phyloP scores from a whole-genome alignment of 2,797 vertebrate genomes.

The Macropus fuliginosus region DNA sequence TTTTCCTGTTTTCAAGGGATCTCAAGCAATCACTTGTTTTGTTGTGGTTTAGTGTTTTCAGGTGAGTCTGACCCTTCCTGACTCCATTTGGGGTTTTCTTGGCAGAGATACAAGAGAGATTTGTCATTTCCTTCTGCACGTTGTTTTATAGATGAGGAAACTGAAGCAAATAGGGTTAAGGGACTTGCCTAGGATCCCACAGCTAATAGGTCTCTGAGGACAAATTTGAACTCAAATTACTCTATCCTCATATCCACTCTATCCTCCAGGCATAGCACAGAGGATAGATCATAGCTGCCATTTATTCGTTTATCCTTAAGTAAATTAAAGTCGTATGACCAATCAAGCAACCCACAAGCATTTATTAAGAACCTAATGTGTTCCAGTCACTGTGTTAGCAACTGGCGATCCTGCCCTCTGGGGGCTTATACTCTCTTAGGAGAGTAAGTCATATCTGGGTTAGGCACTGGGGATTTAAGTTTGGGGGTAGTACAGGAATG shows the following conservation, averaged over 20 bases:
- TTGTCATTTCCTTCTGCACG: constrained; percentile 6
- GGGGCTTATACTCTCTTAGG: not conserved
- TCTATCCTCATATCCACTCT: too few species aligned
- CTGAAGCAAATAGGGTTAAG: not conserved
- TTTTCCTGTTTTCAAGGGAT: not conserved
- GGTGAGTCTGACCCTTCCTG: too few species aligned
- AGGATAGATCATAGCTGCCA: not conserved
- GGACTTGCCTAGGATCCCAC: not conserved
- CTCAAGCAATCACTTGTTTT: not conserved
- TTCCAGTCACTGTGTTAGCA: not conserved
- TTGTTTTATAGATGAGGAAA: not conserved
- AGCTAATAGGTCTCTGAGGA: not conserved
- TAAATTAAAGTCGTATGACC: too few species aligned
- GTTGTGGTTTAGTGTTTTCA: not conserved
- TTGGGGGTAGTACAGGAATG: not conserved
- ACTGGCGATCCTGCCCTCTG: not conserved
- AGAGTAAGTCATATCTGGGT: not conserved
- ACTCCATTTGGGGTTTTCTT: not conserved
- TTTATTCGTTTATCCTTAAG: not conserved
- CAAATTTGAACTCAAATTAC: not conserved
- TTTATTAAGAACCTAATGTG: not conserved
- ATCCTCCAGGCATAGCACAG: too few species aligned
- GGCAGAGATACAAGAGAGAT: not conserved
- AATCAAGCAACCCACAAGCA: not conserved
- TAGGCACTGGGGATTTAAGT: not conserved